Evolutionary conservation across 2,888 invertebrate species (phyloP).

Genomic region (Drosophila demipolita): DNA sequence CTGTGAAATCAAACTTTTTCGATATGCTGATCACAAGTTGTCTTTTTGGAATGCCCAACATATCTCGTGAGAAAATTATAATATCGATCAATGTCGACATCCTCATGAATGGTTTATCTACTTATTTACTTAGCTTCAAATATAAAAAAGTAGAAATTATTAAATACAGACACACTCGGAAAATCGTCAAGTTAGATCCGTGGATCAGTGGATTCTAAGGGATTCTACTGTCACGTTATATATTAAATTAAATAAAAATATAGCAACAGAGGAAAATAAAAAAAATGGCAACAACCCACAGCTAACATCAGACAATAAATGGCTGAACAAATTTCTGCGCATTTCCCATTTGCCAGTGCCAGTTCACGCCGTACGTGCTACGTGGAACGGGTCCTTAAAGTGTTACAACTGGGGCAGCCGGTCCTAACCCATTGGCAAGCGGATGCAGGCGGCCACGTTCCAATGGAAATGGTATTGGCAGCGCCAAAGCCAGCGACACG

Average conservation of each 20-base stretch:
- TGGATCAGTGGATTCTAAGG: no score
- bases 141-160: not conserved
- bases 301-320: conserved; percentile 71
- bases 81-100: not conserved
- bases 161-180: not conserved
- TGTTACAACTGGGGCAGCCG: not conserved
- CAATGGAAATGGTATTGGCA: conserved; percentile 64
- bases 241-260: conserved; percentile 68
- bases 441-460: conserved; percentile 64
- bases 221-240: conserved; percentile 69
- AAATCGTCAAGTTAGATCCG: not conserved
- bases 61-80: not conserved
- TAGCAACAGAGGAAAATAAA: conserved; percentile 10
- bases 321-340: conserved; percentile 73
- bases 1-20: not conserved
- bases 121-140: not conserved
- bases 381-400: not conserved
- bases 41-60: not conserved
- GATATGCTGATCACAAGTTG: not conserved
- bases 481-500: conserved; percentile 34
- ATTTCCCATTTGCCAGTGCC: conserved; percentile 53
- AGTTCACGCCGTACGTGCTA: conserved; percentile 44
- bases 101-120: not conserved
- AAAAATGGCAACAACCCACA: conserved; percentile 32
- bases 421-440: conserved; percentile 27